Base-by-base conservation (phyloP, 1,140 invertebrate genomes). In the Drosophila obscura region DNA sequence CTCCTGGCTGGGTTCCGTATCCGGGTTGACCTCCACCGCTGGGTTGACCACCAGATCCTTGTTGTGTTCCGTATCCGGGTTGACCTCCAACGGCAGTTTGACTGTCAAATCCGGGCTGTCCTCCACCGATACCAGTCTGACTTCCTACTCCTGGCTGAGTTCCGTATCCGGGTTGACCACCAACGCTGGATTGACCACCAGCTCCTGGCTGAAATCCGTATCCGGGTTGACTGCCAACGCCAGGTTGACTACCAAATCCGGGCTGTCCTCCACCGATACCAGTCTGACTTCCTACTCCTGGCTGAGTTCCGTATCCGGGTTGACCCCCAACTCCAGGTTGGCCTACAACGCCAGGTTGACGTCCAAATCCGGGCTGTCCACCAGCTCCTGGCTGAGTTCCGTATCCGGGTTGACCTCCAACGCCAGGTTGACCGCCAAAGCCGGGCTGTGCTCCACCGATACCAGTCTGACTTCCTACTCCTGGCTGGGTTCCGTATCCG, bases 271-370 rank as follows among this genome's bases (percentile, higher is more conserved):
- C 46, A 0, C 28, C 26, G 13, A 26, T n/a, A 4, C 63, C 56
- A 0, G 53, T 52, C 6, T 45, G 56, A 26, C 13, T 49, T 1
- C 35, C 45, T 13, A 55, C 4, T 15, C 65, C 61, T 2, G 59
- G 58, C n/a, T 69, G 59, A 0, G 35, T 26, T 31, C 64, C 73
- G 31, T 44, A 60, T 5, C 45, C 72, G 0, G 63, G 8, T 44
- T 62, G 39, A 9, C 28, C 49, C 4, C n/a, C 41, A 28, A 8
- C 6, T 13, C 61, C 69, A 13, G 31, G 9, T 6, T 35, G 11
- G 1, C 52, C 51, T 1, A 1, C 19, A 19, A 19, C 19, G 1
- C 19, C 19, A 1, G 59, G 53, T 22, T 58, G 35, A 4, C 7
- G 0, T 13, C 55, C 65, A 19, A 8, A n/a, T 11, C 51, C 55